Evolutionary conservation across 2,888 invertebrate species (phyloP), one percentile per base, ranked within the genome.

Genomic region (Sminthurides aquaticus): DNA sequence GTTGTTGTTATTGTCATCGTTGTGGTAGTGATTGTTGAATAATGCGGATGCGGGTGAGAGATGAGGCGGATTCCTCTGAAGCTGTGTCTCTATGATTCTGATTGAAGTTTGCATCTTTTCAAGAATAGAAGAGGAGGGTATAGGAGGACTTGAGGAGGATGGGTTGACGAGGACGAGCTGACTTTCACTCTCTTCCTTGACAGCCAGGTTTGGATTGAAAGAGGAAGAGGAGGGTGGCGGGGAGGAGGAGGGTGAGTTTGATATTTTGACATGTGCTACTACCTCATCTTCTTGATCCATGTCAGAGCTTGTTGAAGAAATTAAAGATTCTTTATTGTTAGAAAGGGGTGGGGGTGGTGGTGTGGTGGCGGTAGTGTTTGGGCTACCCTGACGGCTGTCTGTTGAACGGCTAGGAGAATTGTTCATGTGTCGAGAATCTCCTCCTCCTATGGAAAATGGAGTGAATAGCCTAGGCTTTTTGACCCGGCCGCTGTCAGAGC

Each of bases 1-100:
- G 52, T 52, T 64, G 52, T 52, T 63, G 24, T 66, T 65, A 20
- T 52, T 63, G 24, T 66, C 63, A 64, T 66, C 66, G 52, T 52
- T 52, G 52, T 52, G 52, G 5, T 20, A 52, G 20, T 52, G 52
- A 20, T 20, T 52, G 20, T 22, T 52, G 52, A 52, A 52, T 18
- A 52, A 20, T 11, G 43, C 43, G 52, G 15, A 18, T 8, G 20
- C 52, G 15, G 52, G 20, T n/a, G n/a, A n/a, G n/a, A n/a, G n/a
- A n/a, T n/a, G n/a, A 8, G 20, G 52, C 5, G 52, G 52, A 22
- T 52, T 52, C 5, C 52, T 8, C 5, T 20, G 3, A 8, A 52
- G 52, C 18, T 52, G 52, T 8, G 52, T 52, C 22, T 52, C 52
- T 5, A 52, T 52, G 5, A 52, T 20, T 20, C 22, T 52, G 52